Evolutionary conservation across 1,140 invertebrate genomes (phyloP).

Genomic region (Acarapis woodi): DNA sequence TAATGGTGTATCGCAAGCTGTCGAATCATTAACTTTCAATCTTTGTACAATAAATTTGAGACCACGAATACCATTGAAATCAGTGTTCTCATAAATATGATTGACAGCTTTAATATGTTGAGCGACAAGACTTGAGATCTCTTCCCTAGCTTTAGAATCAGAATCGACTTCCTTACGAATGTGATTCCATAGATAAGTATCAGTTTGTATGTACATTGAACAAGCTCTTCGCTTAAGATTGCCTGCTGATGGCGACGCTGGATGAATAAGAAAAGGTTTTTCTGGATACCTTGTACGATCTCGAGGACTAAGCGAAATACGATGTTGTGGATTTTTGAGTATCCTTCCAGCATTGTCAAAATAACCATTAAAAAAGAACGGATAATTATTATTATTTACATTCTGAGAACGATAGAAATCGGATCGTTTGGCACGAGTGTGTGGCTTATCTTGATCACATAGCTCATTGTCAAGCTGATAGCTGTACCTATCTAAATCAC

Average conservation of each 20-base stretch:
- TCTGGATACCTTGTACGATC: neutral
- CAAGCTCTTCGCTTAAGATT: conserved; percentile 10
- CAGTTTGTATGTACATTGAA: conserved; percentile 71
- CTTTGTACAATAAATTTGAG: conserved; percentile 93
- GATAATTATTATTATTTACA: too few species aligned
- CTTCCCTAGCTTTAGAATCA: conserved; percentile 59
- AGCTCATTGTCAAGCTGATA: too few species aligned
- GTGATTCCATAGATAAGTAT: conserved; percentile 84
- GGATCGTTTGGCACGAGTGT: neutral
- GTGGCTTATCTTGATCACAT: neutral
- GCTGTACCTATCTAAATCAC: neutral
- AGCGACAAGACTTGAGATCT: conserved; percentile 84
- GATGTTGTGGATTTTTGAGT: neutral
- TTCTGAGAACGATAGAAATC: neutral
- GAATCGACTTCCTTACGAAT: conserved; percentile 29
- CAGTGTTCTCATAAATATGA: conserved; percentile 81
- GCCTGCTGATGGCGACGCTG: neutral
- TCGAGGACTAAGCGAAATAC: neutral
- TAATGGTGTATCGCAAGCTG: conserved; percentile 30
- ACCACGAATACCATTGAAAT: conserved; percentile 72
- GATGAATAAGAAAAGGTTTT: neutral
- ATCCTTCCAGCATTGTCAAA: too few species aligned
- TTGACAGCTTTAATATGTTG: conserved; percentile 95
- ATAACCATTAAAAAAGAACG: too few species aligned
- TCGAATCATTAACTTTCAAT: conserved; percentile 77